These are phyloP conservation scores for Meteorus colon DNA, from an alignment of 2,888 invertebrate species.

Conservation along the genomic window DNA sequence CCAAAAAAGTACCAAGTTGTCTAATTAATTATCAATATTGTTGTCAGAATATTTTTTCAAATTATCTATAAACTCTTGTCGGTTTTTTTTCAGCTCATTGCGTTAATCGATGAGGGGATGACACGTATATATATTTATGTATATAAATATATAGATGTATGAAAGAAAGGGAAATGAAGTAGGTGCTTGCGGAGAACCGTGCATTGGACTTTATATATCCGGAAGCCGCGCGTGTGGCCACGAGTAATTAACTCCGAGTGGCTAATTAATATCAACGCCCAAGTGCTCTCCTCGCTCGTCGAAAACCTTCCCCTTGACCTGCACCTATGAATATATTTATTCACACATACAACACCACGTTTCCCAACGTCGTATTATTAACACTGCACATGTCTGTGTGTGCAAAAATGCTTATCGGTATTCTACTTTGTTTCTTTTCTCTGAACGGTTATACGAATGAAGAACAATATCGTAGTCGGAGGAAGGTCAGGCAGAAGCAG, in stretches of 20 bases:
- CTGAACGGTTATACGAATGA: background rate
- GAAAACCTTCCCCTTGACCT: constrained; percentile 47
- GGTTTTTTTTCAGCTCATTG: background rate
- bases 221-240: constrained; percentile 42
- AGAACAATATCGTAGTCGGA: background rate
- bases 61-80: background rate
- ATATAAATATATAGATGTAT: background rate
- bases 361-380: too few species aligned
- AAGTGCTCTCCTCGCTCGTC: constrained; percentile 50
- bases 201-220: constrained; percentile 16
- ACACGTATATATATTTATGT: background rate
- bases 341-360: background rate
- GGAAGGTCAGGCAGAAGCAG: background rate
- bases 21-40: too few species aligned
- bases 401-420: background rate
- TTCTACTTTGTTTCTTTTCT: background rate
- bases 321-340: background rate
- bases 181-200: constrained; percentile 22
- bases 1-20: too few species aligned
- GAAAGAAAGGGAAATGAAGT: constrained; percentile 15
- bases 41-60: background rate
- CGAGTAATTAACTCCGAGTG: constrained; percentile 58
- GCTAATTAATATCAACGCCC: constrained; percentile 57
- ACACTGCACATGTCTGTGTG: background rate
- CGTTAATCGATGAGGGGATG: too few species aligned